Percentiles rank a stretch among this genome's conserved stretches.
Evolutionary conservation across 1,140 invertebrate species (phyloP).

Genomic region (Drosophila parvula): DNA sequence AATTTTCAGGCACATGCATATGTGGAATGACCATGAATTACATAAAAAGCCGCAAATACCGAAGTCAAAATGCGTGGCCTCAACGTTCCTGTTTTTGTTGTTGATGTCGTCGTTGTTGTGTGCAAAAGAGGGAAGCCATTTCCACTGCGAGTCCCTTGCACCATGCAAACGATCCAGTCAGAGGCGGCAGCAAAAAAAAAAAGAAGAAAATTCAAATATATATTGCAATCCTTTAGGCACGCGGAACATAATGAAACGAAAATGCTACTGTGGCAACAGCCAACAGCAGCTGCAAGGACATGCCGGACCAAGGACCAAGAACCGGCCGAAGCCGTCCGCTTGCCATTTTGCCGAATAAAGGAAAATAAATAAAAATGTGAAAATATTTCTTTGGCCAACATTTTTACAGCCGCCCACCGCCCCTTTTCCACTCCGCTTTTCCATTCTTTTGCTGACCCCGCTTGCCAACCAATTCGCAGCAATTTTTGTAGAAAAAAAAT

Average conservation of each 20-base stretch:
- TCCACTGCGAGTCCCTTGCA: constrained; percentile 50
- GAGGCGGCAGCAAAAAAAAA: constrained; percentile 9
- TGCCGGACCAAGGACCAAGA: constrained; percentile 17
- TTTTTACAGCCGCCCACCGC: constrained; percentile 65
- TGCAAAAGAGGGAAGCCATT: constrained; percentile 35
- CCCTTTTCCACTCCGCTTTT: neutral
- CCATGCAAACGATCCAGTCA: constrained; percentile 53
- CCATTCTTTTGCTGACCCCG: constrained; percentile 14
- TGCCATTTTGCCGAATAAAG: constrained; percentile 57
- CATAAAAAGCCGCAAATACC: constrained; percentile 82
- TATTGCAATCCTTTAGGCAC: constrained; percentile 81
- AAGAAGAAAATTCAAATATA: constrained; percentile 69
- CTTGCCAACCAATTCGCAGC: constrained; percentile 63
- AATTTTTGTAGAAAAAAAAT: constrained; percentile 74
- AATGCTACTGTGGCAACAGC: constrained; percentile 71
- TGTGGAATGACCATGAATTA: constrained; percentile 79
- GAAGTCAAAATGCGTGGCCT: constrained; percentile 80
- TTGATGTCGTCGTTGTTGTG: constrained; percentile 29
- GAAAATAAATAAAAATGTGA: constrained; percentile 81
- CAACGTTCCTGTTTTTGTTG: constrained; percentile 46
- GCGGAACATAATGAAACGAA: constrained; percentile 80
- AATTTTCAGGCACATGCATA: constrained; percentile 45
- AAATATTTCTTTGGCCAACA: constrained; percentile 83
- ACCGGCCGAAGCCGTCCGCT: constrained; percentile 51
- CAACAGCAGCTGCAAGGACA: constrained; percentile 54